phyloP scores from a whole-genome alignment of 2,797 vertebrate species.

The Catamblyrhynchus diadema region DNA sequence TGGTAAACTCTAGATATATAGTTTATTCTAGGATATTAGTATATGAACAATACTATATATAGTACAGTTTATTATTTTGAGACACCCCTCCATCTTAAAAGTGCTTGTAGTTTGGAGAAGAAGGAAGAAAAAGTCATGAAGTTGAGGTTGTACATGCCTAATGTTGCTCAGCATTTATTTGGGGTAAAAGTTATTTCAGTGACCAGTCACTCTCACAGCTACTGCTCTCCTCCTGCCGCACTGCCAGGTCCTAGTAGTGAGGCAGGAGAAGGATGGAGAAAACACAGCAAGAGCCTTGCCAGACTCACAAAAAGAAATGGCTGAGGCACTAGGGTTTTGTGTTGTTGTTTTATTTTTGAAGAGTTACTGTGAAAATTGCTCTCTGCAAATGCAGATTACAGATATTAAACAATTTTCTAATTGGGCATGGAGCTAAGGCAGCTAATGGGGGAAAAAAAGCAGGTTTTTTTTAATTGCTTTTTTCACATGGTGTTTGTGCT shows the following conservation, averaged over 20 bases:
- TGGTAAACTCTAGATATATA: background rate
- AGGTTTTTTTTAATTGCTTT: slow-evolving; percentile 93
- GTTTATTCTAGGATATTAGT: background rate
- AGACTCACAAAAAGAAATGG: slow-evolving; percentile 7
- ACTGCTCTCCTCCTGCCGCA: background rate
- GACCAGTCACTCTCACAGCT: background rate
- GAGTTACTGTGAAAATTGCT: slow-evolving; percentile 83
- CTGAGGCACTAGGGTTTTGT: background rate
- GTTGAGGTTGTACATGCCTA: background rate
- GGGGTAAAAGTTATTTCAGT: background rate
- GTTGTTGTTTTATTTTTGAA: slow-evolving; percentile 60
- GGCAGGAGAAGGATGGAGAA: background rate
- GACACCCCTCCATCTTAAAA: background rate
- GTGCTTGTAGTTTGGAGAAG: background rate
- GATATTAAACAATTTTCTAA: slow-evolving; percentile 94
- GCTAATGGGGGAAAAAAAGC: slow-evolving; percentile 87
- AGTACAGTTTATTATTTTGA: background rate
- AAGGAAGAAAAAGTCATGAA: background rate
- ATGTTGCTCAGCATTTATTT: background rate
- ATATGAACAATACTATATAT: background rate
- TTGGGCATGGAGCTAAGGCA: slow-evolving; percentile 88
- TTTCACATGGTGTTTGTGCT: slow-evolving; percentile 86
- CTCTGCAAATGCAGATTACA: slow-evolving; percentile 88
- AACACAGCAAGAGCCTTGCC: background rate
- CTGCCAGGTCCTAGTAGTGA: background rate